Conservation (phyloP, 1,140 invertebrate genomes). For the Drosophila micromelanica region DNA sequence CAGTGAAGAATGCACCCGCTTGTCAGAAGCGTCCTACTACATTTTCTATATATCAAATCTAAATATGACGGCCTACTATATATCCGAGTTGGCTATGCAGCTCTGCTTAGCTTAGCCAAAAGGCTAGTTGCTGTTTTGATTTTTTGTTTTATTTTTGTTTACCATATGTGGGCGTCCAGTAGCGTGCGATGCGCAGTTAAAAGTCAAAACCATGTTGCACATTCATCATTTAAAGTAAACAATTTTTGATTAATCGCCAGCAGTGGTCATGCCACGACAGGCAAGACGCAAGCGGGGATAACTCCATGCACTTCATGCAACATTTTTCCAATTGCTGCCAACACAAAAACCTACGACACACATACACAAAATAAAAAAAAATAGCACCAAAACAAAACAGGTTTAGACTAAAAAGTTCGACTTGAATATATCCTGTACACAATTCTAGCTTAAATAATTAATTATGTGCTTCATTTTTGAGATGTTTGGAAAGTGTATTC, state of each 20-base stretch:
- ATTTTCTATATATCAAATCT: constrained; percentile 75
- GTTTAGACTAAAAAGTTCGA: too few relatives aligned
- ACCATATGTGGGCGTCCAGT: constrained; percentile 5
- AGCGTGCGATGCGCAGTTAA: constrained; percentile 56
- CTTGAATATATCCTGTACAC: too few relatives aligned
- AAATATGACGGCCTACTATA: constrained; percentile 57
- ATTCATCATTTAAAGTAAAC: constrained; percentile 82
- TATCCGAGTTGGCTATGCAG: constrained; percentile 29
- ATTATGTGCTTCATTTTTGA: too few relatives aligned
- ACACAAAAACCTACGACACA: constrained; percentile 31
- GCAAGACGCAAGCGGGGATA: constrained; percentile 3
- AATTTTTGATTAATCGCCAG: constrained; percentile 80
- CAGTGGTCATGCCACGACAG: constrained; percentile 34
- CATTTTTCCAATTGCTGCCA: constrained; percentile 77
- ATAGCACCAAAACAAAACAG: neutral
- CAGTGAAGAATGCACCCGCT: constrained; percentile 31
- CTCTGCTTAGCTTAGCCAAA: constrained; percentile 51
- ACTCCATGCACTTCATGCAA: constrained; percentile 58
- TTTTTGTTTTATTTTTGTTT: neutral
- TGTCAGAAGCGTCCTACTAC: constrained; percentile 43
- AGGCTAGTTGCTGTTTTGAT: constrained; percentile 38
- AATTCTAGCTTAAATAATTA: too few relatives aligned
- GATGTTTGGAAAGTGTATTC: too few relatives aligned
- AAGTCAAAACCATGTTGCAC: constrained; percentile 80
- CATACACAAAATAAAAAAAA: neutral